phyloP scores from a whole-genome alignment of 2,888 invertebrate genomes.

The Drosophila melanocephala region DNA sequence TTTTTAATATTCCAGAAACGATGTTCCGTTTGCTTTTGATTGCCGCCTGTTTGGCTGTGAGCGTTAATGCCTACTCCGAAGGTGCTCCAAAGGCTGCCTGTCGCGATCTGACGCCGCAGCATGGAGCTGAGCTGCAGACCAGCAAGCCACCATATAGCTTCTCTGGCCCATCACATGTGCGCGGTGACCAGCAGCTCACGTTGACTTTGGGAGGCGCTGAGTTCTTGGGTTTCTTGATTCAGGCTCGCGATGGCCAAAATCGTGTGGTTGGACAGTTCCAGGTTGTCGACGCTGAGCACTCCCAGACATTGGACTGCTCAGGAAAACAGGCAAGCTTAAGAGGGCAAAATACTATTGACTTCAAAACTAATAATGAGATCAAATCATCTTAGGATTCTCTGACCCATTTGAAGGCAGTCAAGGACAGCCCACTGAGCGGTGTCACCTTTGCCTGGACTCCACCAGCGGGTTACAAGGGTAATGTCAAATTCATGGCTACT shows the following conservation, averaged over 20 bases:
- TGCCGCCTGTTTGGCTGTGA: conserved; percentile 71
- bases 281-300: conserved; percentile 85
- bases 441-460: conserved; percentile 89
- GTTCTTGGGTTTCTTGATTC: conserved; percentile 89
- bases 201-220: conserved; percentile 86
- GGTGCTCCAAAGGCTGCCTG: conserved; percentile 89
- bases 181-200: conserved; percentile 84
- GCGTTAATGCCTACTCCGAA: conserved; percentile 86
- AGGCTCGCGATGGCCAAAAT: conserved; percentile 88
- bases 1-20: conserved; percentile 25
- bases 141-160: conserved; percentile 87
- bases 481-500: conserved; percentile 89
- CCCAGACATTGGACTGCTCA: conserved; percentile 83
- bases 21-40: conserved; percentile 80
- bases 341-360: not conserved
- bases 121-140: conserved; percentile 88
- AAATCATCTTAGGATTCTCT: conserved; percentile 87
- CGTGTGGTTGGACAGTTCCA: conserved; percentile 89
- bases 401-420: conserved; percentile 88
- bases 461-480: conserved; percentile 88
- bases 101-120: conserved; percentile 89
- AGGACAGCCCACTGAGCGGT: conserved; percentile 87
- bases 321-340: conserved; percentile 67
- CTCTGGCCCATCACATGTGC: conserved; percentile 84
- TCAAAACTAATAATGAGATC: not conserved